Conservation (phyloP, 2,797 vertebrate genomes). For the Helostoma temminkii region DNA sequence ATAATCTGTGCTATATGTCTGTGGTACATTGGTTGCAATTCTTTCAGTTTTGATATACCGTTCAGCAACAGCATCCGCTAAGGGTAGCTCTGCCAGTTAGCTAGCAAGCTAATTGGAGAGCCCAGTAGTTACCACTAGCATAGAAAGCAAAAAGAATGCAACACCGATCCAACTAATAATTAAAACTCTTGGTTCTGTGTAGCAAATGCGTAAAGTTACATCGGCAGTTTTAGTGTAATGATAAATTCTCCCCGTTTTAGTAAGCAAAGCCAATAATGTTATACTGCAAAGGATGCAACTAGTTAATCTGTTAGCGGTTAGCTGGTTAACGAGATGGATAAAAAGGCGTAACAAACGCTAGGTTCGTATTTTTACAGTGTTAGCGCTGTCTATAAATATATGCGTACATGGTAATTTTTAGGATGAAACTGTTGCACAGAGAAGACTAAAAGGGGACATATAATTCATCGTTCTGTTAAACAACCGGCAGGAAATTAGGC, state of each 20-base stretch:
- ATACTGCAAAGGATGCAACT: background rate
- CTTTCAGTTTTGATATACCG: conserved; percentile 5
- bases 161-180: background rate
- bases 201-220: background rate
- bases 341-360: conserved; percentile 12
- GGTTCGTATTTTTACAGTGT: background rate
- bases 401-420: background rate
- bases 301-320: conserved; percentile 13
- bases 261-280: background rate
- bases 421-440: no score
- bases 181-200: accelerated
- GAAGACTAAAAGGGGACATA: background rate
- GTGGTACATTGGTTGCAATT: background rate
- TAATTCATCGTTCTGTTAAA: conserved; percentile 2
- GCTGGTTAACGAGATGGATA: conserved; percentile 29
- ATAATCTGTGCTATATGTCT: accelerated
- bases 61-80: conserved; percentile 64
- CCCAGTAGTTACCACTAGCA: conserved; percentile 23
- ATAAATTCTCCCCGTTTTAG: accelerated
- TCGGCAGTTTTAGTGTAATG: accelerated
- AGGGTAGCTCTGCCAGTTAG: conserved; percentile 50
- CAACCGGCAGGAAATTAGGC: conserved; percentile 67
- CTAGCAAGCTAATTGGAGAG: conserved; percentile 42
- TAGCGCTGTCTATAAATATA: accelerated
- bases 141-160: background rate